Conservation (phyloP, 1,140 invertebrate species). For the Oppia nitens region DNA sequence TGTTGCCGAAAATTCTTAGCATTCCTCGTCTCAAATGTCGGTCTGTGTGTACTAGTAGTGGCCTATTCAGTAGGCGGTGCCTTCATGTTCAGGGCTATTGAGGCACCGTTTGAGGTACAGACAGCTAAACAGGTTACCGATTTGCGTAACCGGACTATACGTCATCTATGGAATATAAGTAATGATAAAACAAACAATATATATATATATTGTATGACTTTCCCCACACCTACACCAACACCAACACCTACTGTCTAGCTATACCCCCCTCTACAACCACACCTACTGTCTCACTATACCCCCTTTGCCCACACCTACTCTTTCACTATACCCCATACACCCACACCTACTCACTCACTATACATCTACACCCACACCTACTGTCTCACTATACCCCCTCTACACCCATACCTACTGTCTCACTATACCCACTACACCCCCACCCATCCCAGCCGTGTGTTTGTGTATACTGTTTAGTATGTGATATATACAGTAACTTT, state of each 20-base stretch:
- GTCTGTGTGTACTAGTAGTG: slow-evolving; percentile 65
- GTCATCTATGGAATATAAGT: slow-evolving; percentile 72
- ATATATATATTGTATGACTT: too few species aligned
- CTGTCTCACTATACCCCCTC: not conserved
- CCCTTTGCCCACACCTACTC: not conserved
- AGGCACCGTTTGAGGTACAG: slow-evolving; percentile 41
- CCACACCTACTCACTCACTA: too few species aligned
- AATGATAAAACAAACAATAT: slow-evolving; percentile 37
- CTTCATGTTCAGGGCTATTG: slow-evolving; percentile 58
- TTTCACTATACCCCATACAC: too few species aligned
- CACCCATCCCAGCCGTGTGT: too few species aligned
- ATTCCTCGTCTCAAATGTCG: slow-evolving; percentile 71
- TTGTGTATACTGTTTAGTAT: too few species aligned
- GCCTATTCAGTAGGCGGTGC: slow-evolving; percentile 74
- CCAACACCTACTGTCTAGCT: too few species aligned
- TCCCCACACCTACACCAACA: not conserved
- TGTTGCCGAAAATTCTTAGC: slow-evolving; percentile 63
- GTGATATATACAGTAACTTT: too few species aligned
- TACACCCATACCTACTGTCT: not conserved
- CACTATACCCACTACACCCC: too few species aligned
- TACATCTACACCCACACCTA: too few species aligned
- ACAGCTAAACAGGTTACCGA: slow-evolving; percentile 33
- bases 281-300: not conserved
- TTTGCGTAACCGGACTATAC: slow-evolving; percentile 28
- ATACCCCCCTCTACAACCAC: too few species aligned